Percentiles rank a stretch among this genome's conserved stretches.
These are phyloP conservation scores for Schizaphis graminum DNA, from an alignment of 2,888 invertebrate genomes.

Conservation along the genomic window DNA sequence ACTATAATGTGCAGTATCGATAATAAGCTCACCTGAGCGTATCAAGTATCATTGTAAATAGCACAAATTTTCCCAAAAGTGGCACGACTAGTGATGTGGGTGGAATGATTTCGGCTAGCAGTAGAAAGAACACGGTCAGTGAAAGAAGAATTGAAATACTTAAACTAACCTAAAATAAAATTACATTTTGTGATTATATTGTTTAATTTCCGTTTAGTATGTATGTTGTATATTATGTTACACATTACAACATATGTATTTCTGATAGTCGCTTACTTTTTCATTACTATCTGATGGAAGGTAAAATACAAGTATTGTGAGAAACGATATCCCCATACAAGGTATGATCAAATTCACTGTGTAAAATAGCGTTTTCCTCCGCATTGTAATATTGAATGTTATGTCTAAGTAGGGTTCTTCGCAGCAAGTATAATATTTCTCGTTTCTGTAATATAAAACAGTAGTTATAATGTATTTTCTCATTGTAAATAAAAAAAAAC, in stretches of 20 bases:
- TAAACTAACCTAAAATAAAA: conserved; percentile 81
- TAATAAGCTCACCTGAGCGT: conserved; percentile 83
- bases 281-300: conserved; percentile 98
- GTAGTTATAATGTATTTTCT: not conserved
- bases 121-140: conserved; percentile 95
- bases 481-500: not conserved
- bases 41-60: conserved; percentile 96
- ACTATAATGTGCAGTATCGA: not conserved
- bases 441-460: conserved; percentile 76
- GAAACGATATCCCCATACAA: conserved; percentile 96
- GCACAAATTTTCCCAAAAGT: conserved; percentile 92
- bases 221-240: not conserved
- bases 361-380: conserved; percentile 95
- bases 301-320: conserved; percentile 97
- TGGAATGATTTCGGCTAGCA: conserved; percentile 89
- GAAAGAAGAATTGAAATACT: conserved; percentile 95
- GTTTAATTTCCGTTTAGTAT: not conserved
- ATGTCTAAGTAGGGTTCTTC: conserved; percentile 96
- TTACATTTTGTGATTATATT: not conserved
- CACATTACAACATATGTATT: not conserved
- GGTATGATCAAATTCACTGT: conserved; percentile 97
- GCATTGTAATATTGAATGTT: conserved; percentile 98
- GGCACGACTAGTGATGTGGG: conserved; percentile 95
- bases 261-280: conserved; percentile 78
- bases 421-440: conserved; percentile 96